Evolutionary conservation across 2,888 invertebrate genomes (phyloP).

Genomic region (Cephus rjabovi): DNA sequence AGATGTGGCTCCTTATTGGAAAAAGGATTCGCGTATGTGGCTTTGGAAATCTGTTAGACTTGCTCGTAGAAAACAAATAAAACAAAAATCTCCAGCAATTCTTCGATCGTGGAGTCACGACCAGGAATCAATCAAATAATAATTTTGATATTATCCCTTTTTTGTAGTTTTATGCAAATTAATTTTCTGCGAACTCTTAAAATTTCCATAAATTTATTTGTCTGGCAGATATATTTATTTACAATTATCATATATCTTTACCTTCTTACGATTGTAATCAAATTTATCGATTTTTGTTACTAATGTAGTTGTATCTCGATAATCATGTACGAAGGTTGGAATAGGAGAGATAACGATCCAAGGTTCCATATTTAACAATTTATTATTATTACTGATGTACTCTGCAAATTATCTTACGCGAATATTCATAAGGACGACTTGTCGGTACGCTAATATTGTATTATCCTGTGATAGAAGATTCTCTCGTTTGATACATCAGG

Average conservation of each 20-base stretch:
- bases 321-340: not conserved
- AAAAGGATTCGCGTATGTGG: slow-evolving; percentile 79
- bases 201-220: not conserved
- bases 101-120: slow-evolving; percentile 15
- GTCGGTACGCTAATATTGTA: not conserved
- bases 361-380: not conserved
- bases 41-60: slow-evolving; percentile 69
- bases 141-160: slow-evolving; percentile 2
- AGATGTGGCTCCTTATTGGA: slow-evolving; percentile 76
- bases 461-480: not conserved
- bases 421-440: not conserved
- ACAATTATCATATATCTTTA: not conserved
- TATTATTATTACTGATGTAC: not conserved
- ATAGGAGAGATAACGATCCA: not conserved
- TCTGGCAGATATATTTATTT: not conserved
- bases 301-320: not conserved
- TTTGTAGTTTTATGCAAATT: not conserved
- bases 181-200: not conserved
- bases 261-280: not conserved
- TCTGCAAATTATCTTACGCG: not conserved
- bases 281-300: not conserved
- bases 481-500: not conserved
- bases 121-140: slow-evolving; percentile 3
- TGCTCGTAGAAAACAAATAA: slow-evolving; percentile 36
- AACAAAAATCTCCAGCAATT: slow-evolving; percentile 16